Evolutionary conservation across 2,888 invertebrate genomes (phyloP).

Genomic region (Chrysolina oricalcia): DNA sequence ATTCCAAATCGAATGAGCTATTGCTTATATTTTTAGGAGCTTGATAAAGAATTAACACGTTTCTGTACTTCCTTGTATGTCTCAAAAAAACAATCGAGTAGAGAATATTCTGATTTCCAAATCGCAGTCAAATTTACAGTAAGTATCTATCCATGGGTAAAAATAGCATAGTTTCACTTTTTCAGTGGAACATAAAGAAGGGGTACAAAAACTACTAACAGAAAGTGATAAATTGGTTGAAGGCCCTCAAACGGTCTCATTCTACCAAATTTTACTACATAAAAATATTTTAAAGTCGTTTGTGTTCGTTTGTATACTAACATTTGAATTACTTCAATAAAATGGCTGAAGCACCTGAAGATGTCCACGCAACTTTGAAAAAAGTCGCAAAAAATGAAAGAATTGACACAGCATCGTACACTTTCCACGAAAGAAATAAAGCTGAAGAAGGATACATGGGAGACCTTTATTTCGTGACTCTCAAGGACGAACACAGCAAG

Average conservation of each 20-base stretch:
- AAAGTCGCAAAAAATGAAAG: neutral
- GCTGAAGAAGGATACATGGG: conserved; percentile 8
- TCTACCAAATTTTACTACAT: neutral
- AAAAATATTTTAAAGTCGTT: too few relatives aligned
- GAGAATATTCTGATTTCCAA: too few relatives aligned
- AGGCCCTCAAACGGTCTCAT: neutral
- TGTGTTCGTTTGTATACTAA: neutral
- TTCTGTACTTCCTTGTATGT: too few relatives aligned
- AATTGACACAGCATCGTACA: neutral
- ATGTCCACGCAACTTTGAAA: neutral
- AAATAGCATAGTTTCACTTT: neutral
- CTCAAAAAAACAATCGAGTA: too few relatives aligned
- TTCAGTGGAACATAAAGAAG: neutral
- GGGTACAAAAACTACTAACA: neutral
- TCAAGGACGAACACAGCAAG: neutral
- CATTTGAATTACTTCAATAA: neutral
- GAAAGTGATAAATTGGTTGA: neutral
- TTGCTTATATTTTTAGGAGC: too few relatives aligned
- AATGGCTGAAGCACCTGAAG: neutral
- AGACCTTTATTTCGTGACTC: neutral
- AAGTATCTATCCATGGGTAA: neutral
- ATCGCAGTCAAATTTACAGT: neutral
- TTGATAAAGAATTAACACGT: too few relatives aligned
- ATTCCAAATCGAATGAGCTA: too few relatives aligned
- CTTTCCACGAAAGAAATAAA: conserved; percentile 3